These are phyloP conservation scores for Acestrorhynchus altus DNA, from an alignment of 2,797 vertebrate species.

Conservation along the genomic window DNA sequence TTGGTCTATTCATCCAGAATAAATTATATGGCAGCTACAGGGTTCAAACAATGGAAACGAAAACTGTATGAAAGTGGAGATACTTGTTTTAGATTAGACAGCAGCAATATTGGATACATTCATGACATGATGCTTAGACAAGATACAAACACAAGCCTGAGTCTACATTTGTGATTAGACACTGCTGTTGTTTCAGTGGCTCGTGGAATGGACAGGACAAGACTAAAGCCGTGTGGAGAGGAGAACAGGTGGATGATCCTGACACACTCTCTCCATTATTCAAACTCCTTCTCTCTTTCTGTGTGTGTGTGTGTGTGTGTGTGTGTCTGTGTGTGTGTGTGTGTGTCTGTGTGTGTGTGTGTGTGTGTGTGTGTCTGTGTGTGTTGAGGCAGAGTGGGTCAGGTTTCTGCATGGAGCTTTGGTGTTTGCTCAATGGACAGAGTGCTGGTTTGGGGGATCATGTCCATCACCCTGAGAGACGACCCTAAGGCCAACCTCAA, in stretches of 20 bases:
- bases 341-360: not conserved
- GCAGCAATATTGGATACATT: too few relatives aligned
- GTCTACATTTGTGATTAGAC: not conserved
- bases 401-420: constrained; percentile 2
- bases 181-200: not conserved
- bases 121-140: too few relatives aligned
- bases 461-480: not conserved
- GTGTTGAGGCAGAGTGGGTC: not conserved
- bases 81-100: too few relatives aligned
- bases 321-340: constrained; percentile 12
- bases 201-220: not conserved
- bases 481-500: not conserved
- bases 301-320: not conserved
- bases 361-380: not conserved
- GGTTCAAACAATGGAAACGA: too few relatives aligned
- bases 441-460: not conserved
- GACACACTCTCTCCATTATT: not conserved
- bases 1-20: too few relatives aligned
- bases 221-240: not conserved
- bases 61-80: too few relatives aligned
- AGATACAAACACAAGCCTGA: too few relatives aligned
- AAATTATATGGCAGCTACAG: too few relatives aligned
- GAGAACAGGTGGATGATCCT: constrained; percentile 27
- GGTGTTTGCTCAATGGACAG: not conserved
- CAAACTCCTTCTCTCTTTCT: constrained; percentile 1